Conservation (phyloP, 2,888 invertebrate species). For the Tenodera sinensis region DNA sequence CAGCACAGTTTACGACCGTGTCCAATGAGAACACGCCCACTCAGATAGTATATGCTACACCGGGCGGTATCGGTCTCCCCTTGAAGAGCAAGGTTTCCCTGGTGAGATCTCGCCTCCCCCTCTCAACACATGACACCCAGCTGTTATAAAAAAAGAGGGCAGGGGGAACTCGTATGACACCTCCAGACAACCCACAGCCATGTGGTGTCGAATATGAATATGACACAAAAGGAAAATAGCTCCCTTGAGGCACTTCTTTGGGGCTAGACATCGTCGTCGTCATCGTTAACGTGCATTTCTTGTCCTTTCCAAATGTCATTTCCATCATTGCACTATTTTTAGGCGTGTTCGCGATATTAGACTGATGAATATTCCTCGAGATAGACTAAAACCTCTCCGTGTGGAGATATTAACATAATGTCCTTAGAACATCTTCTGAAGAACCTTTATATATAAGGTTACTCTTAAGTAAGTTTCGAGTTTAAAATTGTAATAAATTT, state of each 20-base stretch:
- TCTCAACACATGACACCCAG: not conserved
- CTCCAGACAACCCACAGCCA: not conserved
- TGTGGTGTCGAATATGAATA: not conserved
- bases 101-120: not conserved
- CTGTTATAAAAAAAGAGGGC: not conserved
- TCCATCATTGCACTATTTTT: not conserved
- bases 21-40: not conserved
- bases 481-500: no score
- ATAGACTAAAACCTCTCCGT: not conserved
- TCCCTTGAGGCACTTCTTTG: not conserved
- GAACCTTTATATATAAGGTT: no score
- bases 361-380: not conserved
- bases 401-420: no score
- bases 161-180: not conserved
- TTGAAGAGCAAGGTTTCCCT: not conserved
- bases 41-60: not conserved
- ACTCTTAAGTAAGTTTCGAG: no score
- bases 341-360: not conserved
- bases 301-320: not conserved
- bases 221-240: not conserved
- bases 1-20: not conserved
- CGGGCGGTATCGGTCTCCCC: not conserved
- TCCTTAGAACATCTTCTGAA: no score
- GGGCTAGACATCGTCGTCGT: no score
- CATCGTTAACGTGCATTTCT: not conserved